Conservation (phyloP, 1,140 invertebrate species). For the Stegodyphus mimosarum region DNA sequence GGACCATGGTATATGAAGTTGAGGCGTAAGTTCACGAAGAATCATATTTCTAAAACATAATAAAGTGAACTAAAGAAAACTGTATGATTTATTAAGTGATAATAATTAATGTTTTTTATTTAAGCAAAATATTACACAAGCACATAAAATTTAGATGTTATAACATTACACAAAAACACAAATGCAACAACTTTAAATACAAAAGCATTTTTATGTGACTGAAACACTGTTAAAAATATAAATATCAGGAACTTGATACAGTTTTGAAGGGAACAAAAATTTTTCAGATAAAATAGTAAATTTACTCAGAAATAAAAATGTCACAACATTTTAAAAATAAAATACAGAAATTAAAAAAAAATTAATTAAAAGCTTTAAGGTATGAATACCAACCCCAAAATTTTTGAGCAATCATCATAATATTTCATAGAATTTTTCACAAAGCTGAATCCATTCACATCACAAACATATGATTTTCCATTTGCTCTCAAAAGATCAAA, state of each 20-base stretch:
- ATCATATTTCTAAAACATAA: constrained; percentile 79
- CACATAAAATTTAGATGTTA: background rate
- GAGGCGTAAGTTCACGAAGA: constrained; percentile 90
- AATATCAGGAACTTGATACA: too few species aligned
- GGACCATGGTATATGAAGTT: constrained; percentile 95
- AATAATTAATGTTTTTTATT: background rate
- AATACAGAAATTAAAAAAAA: background rate
- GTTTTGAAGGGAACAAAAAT: background rate
- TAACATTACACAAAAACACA: background rate
- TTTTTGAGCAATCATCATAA: constrained; percentile 99
- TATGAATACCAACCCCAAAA: constrained; percentile 75
- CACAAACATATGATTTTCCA: constrained; percentile 98
- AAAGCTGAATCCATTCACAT: constrained; percentile 99
- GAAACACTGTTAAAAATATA: too few species aligned
- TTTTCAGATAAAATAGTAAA: background rate
- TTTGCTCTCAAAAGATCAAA: constrained; percentile 98
- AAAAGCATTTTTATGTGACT: background rate
- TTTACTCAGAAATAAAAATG: background rate
- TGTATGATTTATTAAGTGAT: too few species aligned
- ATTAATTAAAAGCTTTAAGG: background rate
- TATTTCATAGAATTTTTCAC: constrained; percentile 99
- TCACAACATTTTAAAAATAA: background rate
- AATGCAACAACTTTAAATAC: background rate
- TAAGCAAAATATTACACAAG: background rate
- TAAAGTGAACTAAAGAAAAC: background rate